These are phyloP conservation scores for Marmota monax DNA, from an alignment of 2,113 vertebrate species.

Conservation along the genomic window DNA sequence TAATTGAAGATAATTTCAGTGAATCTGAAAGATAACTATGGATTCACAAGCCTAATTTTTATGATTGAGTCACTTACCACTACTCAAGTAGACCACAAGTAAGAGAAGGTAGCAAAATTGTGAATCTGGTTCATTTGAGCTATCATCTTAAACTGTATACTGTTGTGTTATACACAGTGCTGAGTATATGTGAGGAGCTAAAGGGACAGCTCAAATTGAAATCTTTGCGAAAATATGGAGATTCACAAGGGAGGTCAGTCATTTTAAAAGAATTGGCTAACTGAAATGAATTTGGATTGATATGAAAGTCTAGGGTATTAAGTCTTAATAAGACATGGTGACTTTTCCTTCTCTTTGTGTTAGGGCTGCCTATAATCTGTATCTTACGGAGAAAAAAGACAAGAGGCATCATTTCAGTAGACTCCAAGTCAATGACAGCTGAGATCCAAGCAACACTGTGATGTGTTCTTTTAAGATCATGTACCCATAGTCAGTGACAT, in stretches of 20 bases:
- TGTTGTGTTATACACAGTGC: background rate
- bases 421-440: background rate
- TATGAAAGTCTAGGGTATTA: background rate
- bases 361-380: background rate
- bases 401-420: background rate
- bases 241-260: background rate
- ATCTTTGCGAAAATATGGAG: background rate
- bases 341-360: background rate
- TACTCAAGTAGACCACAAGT: background rate
- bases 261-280: background rate
- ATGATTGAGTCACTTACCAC: background rate
- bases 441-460: background rate
- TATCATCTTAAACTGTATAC: background rate
- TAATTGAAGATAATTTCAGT: background rate
- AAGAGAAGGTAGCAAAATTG: background rate
- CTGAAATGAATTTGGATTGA: background rate
- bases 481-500: background rate
- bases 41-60: conserved; percentile 9
- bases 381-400: background rate
- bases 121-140: background rate
- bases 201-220: background rate
- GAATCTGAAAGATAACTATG: conserved; percentile 18
- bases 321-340: background rate
- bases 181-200: background rate
- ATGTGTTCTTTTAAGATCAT: background rate